Evolutionary conservation across 1,140 invertebrate species (phyloP).

Genomic region (Idris sp.): DNA sequence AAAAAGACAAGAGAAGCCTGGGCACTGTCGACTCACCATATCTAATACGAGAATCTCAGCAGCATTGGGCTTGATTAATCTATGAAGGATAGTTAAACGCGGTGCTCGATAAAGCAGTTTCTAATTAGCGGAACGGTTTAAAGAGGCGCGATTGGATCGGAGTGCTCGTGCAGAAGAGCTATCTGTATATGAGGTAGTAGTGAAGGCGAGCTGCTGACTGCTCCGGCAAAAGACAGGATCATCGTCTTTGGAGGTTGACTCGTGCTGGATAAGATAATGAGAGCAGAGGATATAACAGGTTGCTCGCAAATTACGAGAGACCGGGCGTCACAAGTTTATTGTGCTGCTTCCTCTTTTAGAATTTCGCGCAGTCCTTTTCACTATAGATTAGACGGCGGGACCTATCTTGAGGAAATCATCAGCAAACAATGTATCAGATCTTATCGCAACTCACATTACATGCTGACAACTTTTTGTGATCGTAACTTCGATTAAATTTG

Average conservation of each 20-base stretch:
- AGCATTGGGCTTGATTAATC: slow-evolving; percentile 65
- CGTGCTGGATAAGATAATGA: slow-evolving; percentile 56
- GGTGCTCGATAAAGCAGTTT: slow-evolving; percentile 70
- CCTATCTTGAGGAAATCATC: too few relatives aligned
- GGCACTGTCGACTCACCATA: slow-evolving; percentile 41
- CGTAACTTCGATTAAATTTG: too few relatives aligned
- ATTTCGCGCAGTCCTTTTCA: background rate
- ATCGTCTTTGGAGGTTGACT: slow-evolving; percentile 48
- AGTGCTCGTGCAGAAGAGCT: slow-evolving; percentile 49
- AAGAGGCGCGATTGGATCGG: slow-evolving; percentile 68
- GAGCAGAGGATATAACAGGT: slow-evolving; percentile 42
- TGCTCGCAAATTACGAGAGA: slow-evolving; percentile 52
- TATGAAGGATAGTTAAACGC: slow-evolving; percentile 67
- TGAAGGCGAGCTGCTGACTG: slow-evolving; percentile 44
- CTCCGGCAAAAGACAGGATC: slow-evolving; percentile 39
- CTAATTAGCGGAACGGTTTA: slow-evolving; percentile 71
- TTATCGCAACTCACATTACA: too few relatives aligned
- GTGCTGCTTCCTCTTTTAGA: slow-evolving; percentile 52
- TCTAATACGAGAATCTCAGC: slow-evolving; percentile 50
- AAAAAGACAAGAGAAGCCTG: slow-evolving; percentile 30
- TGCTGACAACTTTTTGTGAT: too few relatives aligned
- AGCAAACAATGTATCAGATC: too few relatives aligned
- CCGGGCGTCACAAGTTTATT: slow-evolving; percentile 60
- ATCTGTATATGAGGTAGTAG: slow-evolving; percentile 45
- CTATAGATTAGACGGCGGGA: too few relatives aligned